Evolutionary conservation across 2,113 vertebrate genomes (phyloP).

Genomic region (Origma solitaria): DNA sequence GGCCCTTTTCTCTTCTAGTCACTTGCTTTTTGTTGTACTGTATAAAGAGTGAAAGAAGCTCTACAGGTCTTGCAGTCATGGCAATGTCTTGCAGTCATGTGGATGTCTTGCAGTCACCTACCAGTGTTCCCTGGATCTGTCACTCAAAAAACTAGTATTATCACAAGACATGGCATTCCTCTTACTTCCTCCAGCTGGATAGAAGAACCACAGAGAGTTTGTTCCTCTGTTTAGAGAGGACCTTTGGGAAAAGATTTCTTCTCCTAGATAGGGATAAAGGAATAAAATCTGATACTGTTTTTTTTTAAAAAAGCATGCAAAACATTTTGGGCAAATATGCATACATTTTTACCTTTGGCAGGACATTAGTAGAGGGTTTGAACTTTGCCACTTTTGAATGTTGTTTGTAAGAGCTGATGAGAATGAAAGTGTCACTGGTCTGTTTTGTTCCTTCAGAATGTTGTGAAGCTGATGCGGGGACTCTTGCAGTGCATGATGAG

Average conservation of each 20-base stretch:
- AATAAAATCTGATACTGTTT: neutral
- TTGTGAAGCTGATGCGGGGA: constrained; percentile 97
- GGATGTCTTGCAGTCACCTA: neutral
- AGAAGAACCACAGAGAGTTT: neutral
- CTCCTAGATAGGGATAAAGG: neutral
- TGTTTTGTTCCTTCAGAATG: constrained; percentile 81
- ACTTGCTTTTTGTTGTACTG: neutral
- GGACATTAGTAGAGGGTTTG: neutral
- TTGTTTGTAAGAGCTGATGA: neutral
- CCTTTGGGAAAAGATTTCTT: neutral
- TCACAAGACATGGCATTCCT: neutral
- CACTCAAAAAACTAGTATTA: neutral
- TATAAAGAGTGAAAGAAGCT: neutral
- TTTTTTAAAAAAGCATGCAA: neutral
- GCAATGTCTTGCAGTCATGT: neutral
- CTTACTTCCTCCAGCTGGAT: neutral
- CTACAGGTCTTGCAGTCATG: neutral
- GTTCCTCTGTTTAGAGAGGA: neutral
- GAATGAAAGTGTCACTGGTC: neutral
- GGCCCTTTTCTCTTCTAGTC: neutral
- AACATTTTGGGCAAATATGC: neutral
- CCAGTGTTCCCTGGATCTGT: neutral
- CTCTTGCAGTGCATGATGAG: constrained; percentile 98
- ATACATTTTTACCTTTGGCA: neutral
- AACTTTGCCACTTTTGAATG: neutral